Base-by-base conservation (phyloP, 2,888 invertebrate species). In the Hypena proboscidalis region DNA sequence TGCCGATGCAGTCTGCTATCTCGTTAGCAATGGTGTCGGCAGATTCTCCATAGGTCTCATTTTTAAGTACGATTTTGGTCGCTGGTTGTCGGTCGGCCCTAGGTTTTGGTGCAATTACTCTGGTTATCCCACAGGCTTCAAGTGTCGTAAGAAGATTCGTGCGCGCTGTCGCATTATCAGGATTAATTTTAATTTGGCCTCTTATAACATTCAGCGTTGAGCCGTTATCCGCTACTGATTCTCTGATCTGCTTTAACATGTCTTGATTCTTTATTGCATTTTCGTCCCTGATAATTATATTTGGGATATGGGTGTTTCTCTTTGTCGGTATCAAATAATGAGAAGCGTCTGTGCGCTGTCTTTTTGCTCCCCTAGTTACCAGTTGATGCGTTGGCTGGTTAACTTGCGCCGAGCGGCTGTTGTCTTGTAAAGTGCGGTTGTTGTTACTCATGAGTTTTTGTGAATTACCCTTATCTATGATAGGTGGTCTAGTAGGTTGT, bases 151-250 rank as follows among this genome's bases (percentile, higher is more conserved):
- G 21, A n/a, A n/a, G n/a, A n/a, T n/a, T n/a, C n/a, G n/a, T n/a
- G n/a, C n/a, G n/a, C n/a, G n/a, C n/a, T n/a, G n/a, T 29, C 14
- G 15, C n/a, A 23, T 23, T 33, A 33, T 23, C 15, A 1, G 23
- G 35, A 20, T 23, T 9, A 29, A 35, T 30, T 36, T 42, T 31
- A 19, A 29, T 34, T 42, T 48, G 42, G 23, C 27, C 29, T 33
- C 36, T 31, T 6, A 17, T 26, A 32, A 48, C 32, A 27, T 48
- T 47, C 8, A 42, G 43, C 23, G 48, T 42, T 39, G 39, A 49
- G 43, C 36, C 40, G 40, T 49, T 49, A 10, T 40, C 44, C n/a
- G 43, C 49, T 33, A 44, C 49, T 40, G 43, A 39, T 40, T 45
- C 41, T 38, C 45, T 30, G n/a, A 42, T 42, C 25, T 35, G 35